These are phyloP conservation scores for Nestor notabilis DNA, from an alignment of 2,113 vertebrate species.

Conservation along the genomic window DNA sequence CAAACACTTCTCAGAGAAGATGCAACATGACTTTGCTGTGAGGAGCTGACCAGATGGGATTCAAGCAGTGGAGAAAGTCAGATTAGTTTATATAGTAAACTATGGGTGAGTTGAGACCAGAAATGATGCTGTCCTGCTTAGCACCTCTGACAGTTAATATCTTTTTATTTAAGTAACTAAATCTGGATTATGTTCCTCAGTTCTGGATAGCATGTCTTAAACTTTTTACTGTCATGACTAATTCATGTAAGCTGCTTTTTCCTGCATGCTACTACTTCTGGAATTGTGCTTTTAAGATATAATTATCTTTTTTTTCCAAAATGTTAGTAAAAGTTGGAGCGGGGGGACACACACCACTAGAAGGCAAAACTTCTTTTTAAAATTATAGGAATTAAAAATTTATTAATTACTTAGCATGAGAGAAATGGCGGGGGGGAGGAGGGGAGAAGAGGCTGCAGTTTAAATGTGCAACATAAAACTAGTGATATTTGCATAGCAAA, in stretches of 20 bases:
- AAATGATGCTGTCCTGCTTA: not conserved
- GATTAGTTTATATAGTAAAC: not conserved
- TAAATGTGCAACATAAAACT: not conserved
- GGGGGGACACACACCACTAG: not conserved
- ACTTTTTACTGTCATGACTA: not conserved
- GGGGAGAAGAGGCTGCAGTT: not conserved
- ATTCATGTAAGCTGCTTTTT: not conserved
- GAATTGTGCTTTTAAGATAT: not conserved
- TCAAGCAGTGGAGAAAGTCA: not conserved
- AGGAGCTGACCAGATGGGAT: not conserved
- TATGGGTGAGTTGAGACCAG: rapidly evolving
- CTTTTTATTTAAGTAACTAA: not conserved
- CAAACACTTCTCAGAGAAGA: not conserved
- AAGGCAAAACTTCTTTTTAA: not conserved
- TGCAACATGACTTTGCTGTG: not conserved
- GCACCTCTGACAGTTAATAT: not conserved
- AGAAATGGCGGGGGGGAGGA: not conserved
- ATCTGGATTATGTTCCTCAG: not conserved
- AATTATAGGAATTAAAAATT: not conserved
- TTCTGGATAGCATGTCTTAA: not conserved
- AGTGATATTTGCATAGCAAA: not conserved
- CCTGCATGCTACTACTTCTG: not conserved
- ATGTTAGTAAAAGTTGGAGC: not conserved
- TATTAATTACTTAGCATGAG: not conserved
- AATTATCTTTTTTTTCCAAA: not conserved